Evolutionary conservation across 2,888 invertebrate genomes (phyloP), one percentile per base, ranked within the genome.

Genomic region (Ganaspis brasiliensis): DNA sequence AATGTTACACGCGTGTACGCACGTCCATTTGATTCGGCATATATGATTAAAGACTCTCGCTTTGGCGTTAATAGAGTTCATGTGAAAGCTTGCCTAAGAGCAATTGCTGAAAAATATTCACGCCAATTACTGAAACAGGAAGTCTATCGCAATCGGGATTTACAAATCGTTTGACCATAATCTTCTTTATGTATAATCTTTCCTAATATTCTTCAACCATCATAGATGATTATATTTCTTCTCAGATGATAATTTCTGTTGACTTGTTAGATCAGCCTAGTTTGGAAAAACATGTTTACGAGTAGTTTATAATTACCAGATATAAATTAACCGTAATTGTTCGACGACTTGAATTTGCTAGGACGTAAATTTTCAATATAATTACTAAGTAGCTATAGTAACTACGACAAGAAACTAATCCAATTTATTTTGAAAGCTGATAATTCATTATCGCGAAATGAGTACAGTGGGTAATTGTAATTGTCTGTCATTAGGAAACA

Each of bases 1-100:
- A 67, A 67, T 49, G n/a, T 21, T 67, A 67, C 24, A 45, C 40
- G 40, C 63, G 40, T 26, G 14, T 35, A 59, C 63, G 21, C 63
- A 45, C 24, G 21, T 24, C 45, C 63, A 67, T 77, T 79, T 76
- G 80, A 80, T 80, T 80, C 79, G 82, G 79, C 75, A 72, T 75
- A 61, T 21, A 70, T 77, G 78, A 82, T 82, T 82, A 80, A 79
- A 77, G 79, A 61, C 67, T 40, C 12, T 37, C 63, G 14, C 37
- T 63, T 40, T 67, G 14, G 24, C 45, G 24, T 8, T 67, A 67
- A 45, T 67, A 67, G 63, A 37, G 21, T 67, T 67, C 40, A 67
- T 19, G 19, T 45, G 9, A 21, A 40, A 67, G 40, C 40, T 67
- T 63, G 21, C 37, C 37, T 21, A 40, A 45, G 63, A 67, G 45